Conservation (phyloP, 1,140 invertebrate species). For the Rhyzopertha dominica region DNA sequence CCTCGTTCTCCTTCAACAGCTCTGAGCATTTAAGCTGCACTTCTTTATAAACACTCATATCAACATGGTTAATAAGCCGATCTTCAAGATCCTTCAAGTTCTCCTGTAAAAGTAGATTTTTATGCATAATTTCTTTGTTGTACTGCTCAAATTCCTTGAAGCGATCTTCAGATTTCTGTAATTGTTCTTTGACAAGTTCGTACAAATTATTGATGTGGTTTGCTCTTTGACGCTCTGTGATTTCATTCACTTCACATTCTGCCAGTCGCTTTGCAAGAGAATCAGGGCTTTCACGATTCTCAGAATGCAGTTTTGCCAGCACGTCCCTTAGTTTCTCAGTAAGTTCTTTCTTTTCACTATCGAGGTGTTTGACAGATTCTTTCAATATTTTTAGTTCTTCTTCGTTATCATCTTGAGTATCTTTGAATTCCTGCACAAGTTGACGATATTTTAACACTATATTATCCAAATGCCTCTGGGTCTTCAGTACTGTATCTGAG, state of each 20-base stretch:
- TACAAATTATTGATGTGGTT: slow-evolving; percentile 44
- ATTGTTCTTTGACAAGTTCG: slow-evolving; percentile 45
- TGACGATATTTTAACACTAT: slow-evolving; percentile 41
- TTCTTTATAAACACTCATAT: slow-evolving; percentile 24
- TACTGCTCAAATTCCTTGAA: slow-evolving; percentile 36
- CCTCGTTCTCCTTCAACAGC: slow-evolving; percentile 23
- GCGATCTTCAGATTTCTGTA: slow-evolving; percentile 44
- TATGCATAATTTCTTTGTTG: slow-evolving; percentile 44
- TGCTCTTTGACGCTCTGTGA: slow-evolving; percentile 45
- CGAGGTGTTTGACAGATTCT: slow-evolving; percentile 29
- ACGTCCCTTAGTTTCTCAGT: slow-evolving; percentile 23
- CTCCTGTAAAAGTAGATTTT: slow-evolving; percentile 44
- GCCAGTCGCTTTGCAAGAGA: slow-evolving; percentile 28
- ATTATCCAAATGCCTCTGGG: slow-evolving; percentile 42
- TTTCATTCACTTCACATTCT: slow-evolving; percentile 33
- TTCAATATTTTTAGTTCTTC: slow-evolving; percentile 28
- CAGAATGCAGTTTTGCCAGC: slow-evolving; percentile 15
- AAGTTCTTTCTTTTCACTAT: slow-evolving; percentile 38
- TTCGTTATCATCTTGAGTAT: slow-evolving; percentile 19
- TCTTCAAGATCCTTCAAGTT: slow-evolving; percentile 39
- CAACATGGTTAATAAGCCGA: slow-evolving; percentile 25
- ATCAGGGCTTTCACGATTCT: slow-evolving; percentile 17
- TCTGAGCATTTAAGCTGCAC: slow-evolving; percentile 24
- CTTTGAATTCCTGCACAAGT: slow-evolving; percentile 33
- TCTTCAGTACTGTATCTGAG: no score